Evolutionary conservation across 2,113 vertebrate species (phyloP).

Genomic region (Tinamus guttatus): DNA sequence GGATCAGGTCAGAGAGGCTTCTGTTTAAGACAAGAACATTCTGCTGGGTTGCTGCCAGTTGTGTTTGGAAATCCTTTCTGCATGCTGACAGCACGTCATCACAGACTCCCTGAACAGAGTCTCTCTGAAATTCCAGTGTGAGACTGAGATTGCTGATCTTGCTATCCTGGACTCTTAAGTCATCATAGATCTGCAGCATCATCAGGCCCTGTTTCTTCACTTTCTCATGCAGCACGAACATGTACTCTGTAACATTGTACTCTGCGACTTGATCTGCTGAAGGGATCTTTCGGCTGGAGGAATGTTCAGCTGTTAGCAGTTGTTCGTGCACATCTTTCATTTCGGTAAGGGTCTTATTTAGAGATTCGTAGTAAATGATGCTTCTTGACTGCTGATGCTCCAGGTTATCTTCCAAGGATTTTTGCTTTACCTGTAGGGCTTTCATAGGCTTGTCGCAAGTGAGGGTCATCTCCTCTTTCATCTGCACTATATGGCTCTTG

Average conservation of each 20-base stretch:
- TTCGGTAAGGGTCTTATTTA: constrained; percentile 78
- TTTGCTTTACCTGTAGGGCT: constrained; percentile 75
- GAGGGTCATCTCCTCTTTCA: constrained; percentile 74
- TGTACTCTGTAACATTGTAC: constrained; percentile 61
- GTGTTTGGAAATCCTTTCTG: constrained; percentile 70
- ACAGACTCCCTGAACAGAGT: constrained; percentile 64
- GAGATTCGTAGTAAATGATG: constrained; percentile 70
- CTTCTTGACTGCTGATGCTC: constrained; percentile 61
- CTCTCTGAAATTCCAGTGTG: constrained; percentile 67
- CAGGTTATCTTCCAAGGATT: constrained; percentile 68
- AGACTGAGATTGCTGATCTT: constrained; percentile 79
- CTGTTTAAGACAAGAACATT: constrained; percentile 75
- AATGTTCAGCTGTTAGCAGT: constrained; percentile 45
- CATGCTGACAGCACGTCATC: constrained; percentile 74
- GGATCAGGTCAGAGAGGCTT: constrained; percentile 72
- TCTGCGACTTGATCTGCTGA: not conserved
- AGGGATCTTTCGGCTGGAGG: not conserved
- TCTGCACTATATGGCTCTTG: constrained; percentile 61
- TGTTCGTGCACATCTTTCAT: constrained; percentile 71
- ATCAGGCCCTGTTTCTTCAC: constrained; percentile 76
- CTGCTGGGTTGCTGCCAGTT: constrained; percentile 70
- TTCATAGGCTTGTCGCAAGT: constrained; percentile 72
- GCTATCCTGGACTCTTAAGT: constrained; percentile 75
- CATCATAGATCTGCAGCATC: constrained; percentile 73
- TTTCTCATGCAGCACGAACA: constrained; percentile 70